Base-by-base conservation (phyloP, 1,140 invertebrate genomes). In the Drosophila lacertosa region DNA sequence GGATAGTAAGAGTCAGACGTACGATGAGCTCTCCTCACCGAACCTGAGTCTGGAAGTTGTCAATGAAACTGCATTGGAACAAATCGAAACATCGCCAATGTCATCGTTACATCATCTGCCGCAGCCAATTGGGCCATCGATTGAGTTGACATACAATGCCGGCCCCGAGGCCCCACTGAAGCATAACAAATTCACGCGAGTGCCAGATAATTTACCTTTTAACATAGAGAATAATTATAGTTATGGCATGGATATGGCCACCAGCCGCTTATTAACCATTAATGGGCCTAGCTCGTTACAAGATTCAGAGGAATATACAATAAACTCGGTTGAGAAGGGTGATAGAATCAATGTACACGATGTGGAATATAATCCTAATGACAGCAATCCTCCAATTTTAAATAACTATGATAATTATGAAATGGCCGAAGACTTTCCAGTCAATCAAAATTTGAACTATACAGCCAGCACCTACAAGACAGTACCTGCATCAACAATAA, bases 371-470 rank as follows among this genome's bases (percentile, higher is more conserved):
- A 88, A 80, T 74, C 75, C 78, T 29, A 91, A 89, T 40, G 89
- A 90, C 13, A 91, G 78, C 55, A 91, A 89, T 58, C 78, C 81
- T n/a, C 89, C 86, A 2, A 83, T 91, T 37, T 76, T 91, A 10
- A 82, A 63, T 10, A 91, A 91, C 47, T 91, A 91, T 57, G 89
- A 91, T 55, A 84, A 89, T 40, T 82, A 74, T 58, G 90, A 91
- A 40, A 79, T 89, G 79, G 77, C 77, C 35, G 90, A 91, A 60
- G 91, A 91, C 53, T 91, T 91, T 55, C 89, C 90, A n/a, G 90
- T 91, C 18, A 91, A 91, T 53, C 88, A 82, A 47, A 91, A 90
- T 51, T 32, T 69, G 9, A 86, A 84, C 35, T 63, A 74, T 50
- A 60, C 73, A 40, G 45, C 58, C 18, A 82, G 22, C 32, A 77